phyloP scores from a whole-genome alignment of 2,888 invertebrate genomes.

The Galerucella calmariensis region DNA sequence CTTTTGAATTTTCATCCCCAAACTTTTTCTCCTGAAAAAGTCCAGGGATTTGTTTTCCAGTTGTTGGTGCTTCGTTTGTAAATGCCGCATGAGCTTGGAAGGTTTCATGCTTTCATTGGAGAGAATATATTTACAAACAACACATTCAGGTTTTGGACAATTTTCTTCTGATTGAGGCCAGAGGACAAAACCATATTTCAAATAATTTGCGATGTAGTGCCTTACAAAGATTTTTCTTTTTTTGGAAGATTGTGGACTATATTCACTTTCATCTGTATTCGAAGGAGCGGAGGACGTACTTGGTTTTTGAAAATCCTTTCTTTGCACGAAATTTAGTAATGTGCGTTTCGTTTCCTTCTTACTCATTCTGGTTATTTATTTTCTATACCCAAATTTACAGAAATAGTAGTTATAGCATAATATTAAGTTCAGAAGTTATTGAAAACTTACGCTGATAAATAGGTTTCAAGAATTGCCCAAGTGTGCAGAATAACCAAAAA shows the following conservation, averaged over 20 bases:
- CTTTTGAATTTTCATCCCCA: neutral
- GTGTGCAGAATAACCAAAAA: neutral
- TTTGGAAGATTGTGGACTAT: slow-evolving; percentile 7
- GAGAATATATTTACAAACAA: neutral
- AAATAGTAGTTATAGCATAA: slow-evolving; percentile 5
- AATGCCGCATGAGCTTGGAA: slow-evolving; percentile 10
- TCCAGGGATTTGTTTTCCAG: slow-evolving; percentile 16
- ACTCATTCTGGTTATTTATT: slow-evolving; percentile 3
- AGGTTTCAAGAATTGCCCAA: neutral
- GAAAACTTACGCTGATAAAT: slow-evolving; percentile 3
- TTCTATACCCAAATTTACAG: neutral
- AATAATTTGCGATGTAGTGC: slow-evolving; percentile 7
- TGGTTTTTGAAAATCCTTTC: slow-evolving; percentile 8
- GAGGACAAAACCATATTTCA: slow-evolving; percentile 5
- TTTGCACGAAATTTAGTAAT: slow-evolving; percentile 2
- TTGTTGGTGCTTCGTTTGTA: slow-evolving; percentile 4
- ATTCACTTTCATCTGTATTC: slow-evolving; percentile 7
- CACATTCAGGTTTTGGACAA: slow-evolving; percentile 2
- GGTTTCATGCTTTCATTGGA: slow-evolving; percentile 11
- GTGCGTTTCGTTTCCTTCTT: slow-evolving; percentile 8
- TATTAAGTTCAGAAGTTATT: slow-evolving; percentile 2
- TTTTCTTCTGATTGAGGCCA: slow-evolving; percentile 4
- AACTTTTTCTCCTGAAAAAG: slow-evolving; percentile 7
- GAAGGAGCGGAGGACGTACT: slow-evolving; percentile 2
- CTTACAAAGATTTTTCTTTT: slow-evolving; percentile 3